phyloP scores from a whole-genome alignment of 1,140 invertebrate species.

The Anastrepha obliqua region DNA sequence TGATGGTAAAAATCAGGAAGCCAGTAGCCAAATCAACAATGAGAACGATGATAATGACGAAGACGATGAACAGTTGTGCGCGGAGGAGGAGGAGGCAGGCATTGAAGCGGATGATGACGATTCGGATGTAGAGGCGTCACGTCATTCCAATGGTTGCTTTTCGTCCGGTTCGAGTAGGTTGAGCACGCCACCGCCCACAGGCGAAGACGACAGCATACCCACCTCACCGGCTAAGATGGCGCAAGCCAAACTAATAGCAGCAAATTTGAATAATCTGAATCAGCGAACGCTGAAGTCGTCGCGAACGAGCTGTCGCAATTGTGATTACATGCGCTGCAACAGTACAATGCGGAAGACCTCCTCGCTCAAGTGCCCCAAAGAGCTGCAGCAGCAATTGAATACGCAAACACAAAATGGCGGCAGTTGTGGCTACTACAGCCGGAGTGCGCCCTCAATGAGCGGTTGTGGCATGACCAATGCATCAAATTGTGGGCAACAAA shows the following conservation, averaged over 20 bases:
- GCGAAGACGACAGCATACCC: slow-evolving; percentile 70
- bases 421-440: slow-evolving; percentile 57
- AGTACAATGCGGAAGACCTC: slow-evolving; percentile 67
- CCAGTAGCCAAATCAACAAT: slow-evolving; percentile 35
- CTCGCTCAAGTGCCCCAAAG: slow-evolving; percentile 66
- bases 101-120: slow-evolving; percentile 58
- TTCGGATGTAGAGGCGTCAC: slow-evolving; percentile 58
- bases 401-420: slow-evolving; percentile 34
- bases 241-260: slow-evolving; percentile 66
- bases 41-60: slow-evolving; percentile 42
- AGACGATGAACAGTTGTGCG: slow-evolving; percentile 60
- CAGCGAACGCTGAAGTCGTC: slow-evolving; percentile 56
- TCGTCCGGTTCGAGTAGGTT: slow-evolving; percentile 67
- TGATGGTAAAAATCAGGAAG: slow-evolving; percentile 26
- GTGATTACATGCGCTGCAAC: slow-evolving; percentile 63
- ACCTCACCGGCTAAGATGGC: slow-evolving; percentile 66
- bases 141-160: slow-evolving; percentile 58
- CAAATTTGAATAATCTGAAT: slow-evolving; percentile 64
- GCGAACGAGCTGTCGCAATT: slow-evolving; percentile 62
- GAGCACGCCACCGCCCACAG: slow-evolving; percentile 70
- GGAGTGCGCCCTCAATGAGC: slow-evolving; percentile 67
- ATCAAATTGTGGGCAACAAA: slow-evolving; percentile 30
- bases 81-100: slow-evolving; percentile 55
- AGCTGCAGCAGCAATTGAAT: slow-evolving; percentile 59
- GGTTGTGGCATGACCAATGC: slow-evolving; percentile 49